These are phyloP conservation scores for Alviniconcha strummeri DNA, from an alignment of 2,888 invertebrate genomes.

Conservation along the genomic window DNA sequence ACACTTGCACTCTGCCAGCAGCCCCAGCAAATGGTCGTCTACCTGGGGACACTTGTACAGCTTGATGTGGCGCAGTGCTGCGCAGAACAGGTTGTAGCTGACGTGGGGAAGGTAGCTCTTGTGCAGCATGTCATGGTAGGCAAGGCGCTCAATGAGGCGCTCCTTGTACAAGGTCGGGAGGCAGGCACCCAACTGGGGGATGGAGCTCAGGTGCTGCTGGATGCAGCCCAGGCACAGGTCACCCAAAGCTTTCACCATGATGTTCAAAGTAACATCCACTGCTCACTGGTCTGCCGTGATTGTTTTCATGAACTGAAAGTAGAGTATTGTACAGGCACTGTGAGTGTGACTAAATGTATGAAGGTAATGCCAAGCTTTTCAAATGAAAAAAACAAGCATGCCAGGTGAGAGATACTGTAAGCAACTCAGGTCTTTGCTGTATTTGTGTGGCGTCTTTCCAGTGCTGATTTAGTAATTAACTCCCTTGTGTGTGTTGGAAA, in stretches of 20 bases:
- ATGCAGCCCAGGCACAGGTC: constrained; percentile 63
- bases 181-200: constrained; percentile 51
- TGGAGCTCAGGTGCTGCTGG: constrained; percentile 53
- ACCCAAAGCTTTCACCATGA: constrained; percentile 61
- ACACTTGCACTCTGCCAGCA: constrained; percentile 52
- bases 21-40: constrained; percentile 55
- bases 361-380: neutral
- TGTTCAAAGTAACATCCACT: neutral
- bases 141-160: constrained; percentile 59
- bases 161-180: constrained; percentile 66
- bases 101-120: constrained; percentile 54
- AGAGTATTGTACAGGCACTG: neutral
- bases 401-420: too few species aligned
- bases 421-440: too few species aligned
- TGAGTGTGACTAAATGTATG: neutral
- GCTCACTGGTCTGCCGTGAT: neutral
- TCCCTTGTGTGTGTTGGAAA: too few species aligned
- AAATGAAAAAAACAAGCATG: neutral
- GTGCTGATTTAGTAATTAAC: neutral
- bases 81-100: constrained; percentile 55
- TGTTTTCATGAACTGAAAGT: neutral
- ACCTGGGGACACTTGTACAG: constrained; percentile 63
- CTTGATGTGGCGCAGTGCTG: constrained; percentile 51
- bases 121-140: constrained; percentile 59
- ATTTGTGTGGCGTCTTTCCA: neutral